Conservation (phyloP, 2,888 invertebrate genomes). For the Sinodicranocentrus sp. region DNA sequence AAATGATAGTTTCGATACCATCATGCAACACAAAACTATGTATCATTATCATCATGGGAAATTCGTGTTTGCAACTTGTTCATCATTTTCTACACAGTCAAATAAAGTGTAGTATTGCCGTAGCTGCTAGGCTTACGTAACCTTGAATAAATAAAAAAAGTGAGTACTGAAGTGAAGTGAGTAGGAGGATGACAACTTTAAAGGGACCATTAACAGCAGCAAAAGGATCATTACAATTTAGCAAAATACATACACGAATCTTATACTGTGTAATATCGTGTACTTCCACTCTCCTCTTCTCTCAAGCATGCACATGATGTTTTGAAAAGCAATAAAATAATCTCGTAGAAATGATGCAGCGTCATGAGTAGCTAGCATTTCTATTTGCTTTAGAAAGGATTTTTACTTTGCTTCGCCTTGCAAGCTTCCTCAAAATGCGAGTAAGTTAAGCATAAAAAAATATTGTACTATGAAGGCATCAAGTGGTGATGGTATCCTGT, state of each 20-base stretch:
- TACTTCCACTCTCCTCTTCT: too few relatives aligned
- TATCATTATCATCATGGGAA: not conserved
- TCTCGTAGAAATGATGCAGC: too few relatives aligned
- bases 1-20: not conserved
- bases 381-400: slow-evolving; percentile 43
- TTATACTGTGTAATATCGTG: too few relatives aligned
- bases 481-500: slow-evolving; percentile 37
- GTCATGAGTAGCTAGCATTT: too few relatives aligned
- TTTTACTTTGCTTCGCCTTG: slow-evolving; percentile 18
- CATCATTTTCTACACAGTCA: not conserved
- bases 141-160: slow-evolving; percentile 52
- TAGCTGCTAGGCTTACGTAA: slow-evolving; percentile 36
- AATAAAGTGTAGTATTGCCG: too few relatives aligned
- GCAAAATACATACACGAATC: slow-evolving; percentile 7
- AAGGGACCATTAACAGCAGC: slow-evolving; percentile 27
- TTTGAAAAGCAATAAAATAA: too few relatives aligned
- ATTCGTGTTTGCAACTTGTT: not conserved
- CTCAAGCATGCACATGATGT: too few relatives aligned
- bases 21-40: not conserved
- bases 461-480: too few relatives aligned
- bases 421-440: slow-evolving; percentile 25
- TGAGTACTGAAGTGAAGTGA: slow-evolving; percentile 2
- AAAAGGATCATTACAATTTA: slow-evolving; percentile 30
- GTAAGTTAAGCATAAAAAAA: too few relatives aligned
- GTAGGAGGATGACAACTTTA: slow-evolving; percentile 47